Percentiles rank a stretch among this genome's conserved stretches.
Evolutionary conservation across 2,888 invertebrate genomes (phyloP).

Genomic region (Philereme transversata): DNA sequence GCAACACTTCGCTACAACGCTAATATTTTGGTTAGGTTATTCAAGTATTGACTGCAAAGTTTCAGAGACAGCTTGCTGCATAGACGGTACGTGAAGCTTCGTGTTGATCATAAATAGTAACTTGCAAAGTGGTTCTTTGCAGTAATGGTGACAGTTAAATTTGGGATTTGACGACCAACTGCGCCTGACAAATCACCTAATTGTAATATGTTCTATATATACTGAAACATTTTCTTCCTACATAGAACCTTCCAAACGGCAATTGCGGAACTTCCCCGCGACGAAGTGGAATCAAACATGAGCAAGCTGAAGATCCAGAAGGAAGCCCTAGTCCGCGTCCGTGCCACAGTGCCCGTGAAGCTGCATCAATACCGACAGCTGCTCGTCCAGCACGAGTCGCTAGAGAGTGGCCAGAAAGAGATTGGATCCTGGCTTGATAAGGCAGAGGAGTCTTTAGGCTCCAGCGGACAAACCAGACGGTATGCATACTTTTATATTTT

Average conservation of each 20-base stretch:
- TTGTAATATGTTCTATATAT: background rate
- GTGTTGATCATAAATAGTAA: no score
- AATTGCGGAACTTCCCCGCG: constrained; percentile 94
- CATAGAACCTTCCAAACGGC: constrained; percentile 92
- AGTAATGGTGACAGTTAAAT: no score
- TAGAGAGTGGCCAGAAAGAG: constrained; percentile 94
- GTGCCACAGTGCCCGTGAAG: constrained; percentile 92
- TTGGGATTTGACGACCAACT: no score
- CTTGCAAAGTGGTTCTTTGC: no score
- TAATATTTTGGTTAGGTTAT: no score
- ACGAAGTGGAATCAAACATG: constrained; percentile 96
- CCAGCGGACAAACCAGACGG: constrained; percentile 67
- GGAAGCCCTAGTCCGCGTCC: constrained; percentile 92
- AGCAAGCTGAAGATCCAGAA: constrained; percentile 93
- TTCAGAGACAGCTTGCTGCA: no score
- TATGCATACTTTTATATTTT: constrained; percentile 35
- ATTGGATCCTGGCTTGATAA: constrained; percentile 93
- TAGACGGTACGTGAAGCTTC: no score
- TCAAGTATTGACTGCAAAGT: no score
- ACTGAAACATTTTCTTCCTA: background rate
- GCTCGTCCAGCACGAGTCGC: constrained; percentile 93
- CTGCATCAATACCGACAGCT: constrained; percentile 92
- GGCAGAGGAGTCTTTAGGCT: constrained; percentile 89
- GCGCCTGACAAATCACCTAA: no score
- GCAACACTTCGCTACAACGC: no score